A percentile compares a stretch with the other conserved stretches of the same genome.
Conservation (phyloP, 2,888 invertebrate species). For the Drosophila nr. perissopoda region DNA sequence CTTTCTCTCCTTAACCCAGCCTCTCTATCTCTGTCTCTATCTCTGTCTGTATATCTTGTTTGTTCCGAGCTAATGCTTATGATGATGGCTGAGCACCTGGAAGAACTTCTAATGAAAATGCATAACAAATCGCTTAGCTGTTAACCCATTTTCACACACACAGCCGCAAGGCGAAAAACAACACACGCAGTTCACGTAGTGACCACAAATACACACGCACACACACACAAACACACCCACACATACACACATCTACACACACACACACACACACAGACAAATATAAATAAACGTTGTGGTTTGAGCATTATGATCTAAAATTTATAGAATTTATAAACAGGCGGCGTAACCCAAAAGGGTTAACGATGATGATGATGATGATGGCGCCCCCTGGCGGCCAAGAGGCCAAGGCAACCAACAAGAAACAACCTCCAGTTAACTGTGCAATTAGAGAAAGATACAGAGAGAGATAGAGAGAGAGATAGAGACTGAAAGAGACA, state of each 20-base stretch:
- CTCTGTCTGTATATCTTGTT: conserved; percentile 4
- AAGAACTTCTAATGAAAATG: conserved; percentile 70
- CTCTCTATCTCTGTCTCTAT: neutral
- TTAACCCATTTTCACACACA: conserved; percentile 42
- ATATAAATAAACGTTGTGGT: conserved; percentile 29
- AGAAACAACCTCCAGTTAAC: conserved; percentile 14
- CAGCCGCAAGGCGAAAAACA: conserved; percentile 46
- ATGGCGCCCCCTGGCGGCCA: conserved; percentile 43
- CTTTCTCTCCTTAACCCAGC: neutral
- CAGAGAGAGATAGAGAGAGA: neutral
- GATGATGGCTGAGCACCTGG: conserved; percentile 54
- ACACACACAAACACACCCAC: conserved; percentile 24
- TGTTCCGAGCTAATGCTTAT: conserved; percentile 45
- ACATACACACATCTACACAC: no score
- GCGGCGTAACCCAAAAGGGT: conserved; percentile 59
- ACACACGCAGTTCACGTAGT: conserved; percentile 50
- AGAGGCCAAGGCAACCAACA: conserved; percentile 33
- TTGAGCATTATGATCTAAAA: conserved; percentile 74
- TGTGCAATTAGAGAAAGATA: conserved; percentile 2
- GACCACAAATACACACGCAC: conserved; percentile 30
- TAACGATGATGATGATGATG: conserved; percentile 32
- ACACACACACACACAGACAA: conserved; percentile 33
- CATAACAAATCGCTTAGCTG: conserved; percentile 67
- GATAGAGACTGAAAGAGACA: neutral
- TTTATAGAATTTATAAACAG: conserved; percentile 78